Evolutionary conservation across 2,797 vertebrate genomes (phyloP), one percentile per base, ranked within the genome.

Genomic region (Silurus aristotelis): DNA sequence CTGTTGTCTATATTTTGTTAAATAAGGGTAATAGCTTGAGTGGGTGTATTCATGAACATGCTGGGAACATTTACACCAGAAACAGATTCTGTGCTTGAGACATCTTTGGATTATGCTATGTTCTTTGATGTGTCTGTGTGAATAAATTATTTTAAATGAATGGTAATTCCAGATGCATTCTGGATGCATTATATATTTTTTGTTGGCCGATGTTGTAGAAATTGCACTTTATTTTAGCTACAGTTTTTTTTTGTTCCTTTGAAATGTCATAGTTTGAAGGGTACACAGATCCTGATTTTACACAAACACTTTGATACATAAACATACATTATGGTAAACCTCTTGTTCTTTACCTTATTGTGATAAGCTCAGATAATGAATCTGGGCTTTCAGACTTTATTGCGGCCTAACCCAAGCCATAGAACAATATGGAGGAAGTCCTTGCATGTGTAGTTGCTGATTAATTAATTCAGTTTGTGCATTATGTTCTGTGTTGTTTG

Each of bases 31-130:
- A 81, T 58, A n/a, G 20, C 64, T 19, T 82, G 58, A 38, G 25
- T 80, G 46, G 56, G 31, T 71, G 46, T 31, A 84, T 56, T 70
- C 75, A 46, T 85, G 31, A 79, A 84, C 67, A 79, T 73, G 79
- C 82, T 83, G 19, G 70, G 60, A 85, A 86, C 55, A 63, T 79
- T 79, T 63, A 79, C 20, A 63, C 76, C 22, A 6, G 20, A 22
- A 79, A 43, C 56, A 7, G 13, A 46, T 43, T n/a, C 2, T 46
- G 12, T 46, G 4, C 75, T 77, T 60, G 9, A 52, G 55, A 46
- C 10, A 82, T 31, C 10, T 15, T 14, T 64, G 55, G 12, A 43
- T 38, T 20, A 70, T 75, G 38, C 38, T 38, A 31, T 84, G 72
- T 80, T 72, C 48, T 81, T 55, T 19, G 38, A 83, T 58, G 25